phyloP scores from a whole-genome alignment of 2,797 vertebrate species.

The Coregonus suidteri region DNA sequence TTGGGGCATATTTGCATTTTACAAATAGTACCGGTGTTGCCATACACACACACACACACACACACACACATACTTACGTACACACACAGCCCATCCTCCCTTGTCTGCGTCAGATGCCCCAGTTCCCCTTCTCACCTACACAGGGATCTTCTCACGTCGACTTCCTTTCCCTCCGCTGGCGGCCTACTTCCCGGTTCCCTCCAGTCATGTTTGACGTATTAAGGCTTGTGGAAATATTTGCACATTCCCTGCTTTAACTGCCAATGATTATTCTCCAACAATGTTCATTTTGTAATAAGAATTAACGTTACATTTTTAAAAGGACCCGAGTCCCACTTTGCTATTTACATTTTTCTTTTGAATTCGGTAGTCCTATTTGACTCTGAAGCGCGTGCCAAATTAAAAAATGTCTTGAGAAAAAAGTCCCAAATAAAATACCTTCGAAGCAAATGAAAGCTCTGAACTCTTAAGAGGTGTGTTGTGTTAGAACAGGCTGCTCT shows the following conservation, averaged over 20 bases:
- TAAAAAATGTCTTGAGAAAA: conserved; percentile 40
- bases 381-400: conserved; percentile 45
- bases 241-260: conserved; percentile 40
- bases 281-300: conserved; percentile 59
- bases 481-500: conserved; percentile 30
- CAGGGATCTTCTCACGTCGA: conserved; percentile 43
- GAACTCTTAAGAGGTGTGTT: conserved; percentile 25
- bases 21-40: conserved; percentile 43
- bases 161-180: conserved; percentile 34
- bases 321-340: conserved; percentile 30
- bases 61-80: background rate
- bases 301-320: conserved; percentile 60
- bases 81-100: background rate
- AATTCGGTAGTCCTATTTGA: conserved; percentile 41
- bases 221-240: conserved; percentile 66
- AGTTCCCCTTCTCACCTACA: conserved; percentile 22
- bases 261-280: conserved; percentile 60
- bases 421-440: conserved; percentile 34
- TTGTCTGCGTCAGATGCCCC: background rate
- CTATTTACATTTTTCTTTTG: conserved; percentile 47
- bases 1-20: conserved; percentile 49
- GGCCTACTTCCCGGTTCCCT: conserved; percentile 16
- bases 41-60: background rate
- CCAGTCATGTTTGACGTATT: conserved; percentile 55
- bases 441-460: conserved; percentile 36